Conservation (phyloP, 2,888 invertebrate genomes). For the Luperina testacea region DNA sequence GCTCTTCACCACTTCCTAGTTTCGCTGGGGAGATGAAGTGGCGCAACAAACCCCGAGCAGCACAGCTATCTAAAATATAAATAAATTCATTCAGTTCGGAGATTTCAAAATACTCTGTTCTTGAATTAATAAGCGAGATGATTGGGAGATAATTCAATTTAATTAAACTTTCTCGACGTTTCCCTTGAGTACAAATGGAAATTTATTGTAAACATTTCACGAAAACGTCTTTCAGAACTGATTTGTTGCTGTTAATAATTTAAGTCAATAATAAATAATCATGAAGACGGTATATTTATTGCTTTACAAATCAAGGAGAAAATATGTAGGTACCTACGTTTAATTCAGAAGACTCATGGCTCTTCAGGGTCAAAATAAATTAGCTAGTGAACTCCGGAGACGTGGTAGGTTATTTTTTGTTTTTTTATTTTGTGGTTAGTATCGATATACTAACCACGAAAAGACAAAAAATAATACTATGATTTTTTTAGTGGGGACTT, state of each 20-base stretch:
- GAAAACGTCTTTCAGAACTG: constrained; percentile 39
- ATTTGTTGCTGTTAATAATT: constrained; percentile 46
- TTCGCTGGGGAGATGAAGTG: no score
- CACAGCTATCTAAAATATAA: constrained; percentile 3
- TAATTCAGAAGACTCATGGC: not conserved
- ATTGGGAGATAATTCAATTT: constrained; percentile 58
- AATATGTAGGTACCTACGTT: not conserved
- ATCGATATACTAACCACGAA: no score
- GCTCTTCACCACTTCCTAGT: no score
- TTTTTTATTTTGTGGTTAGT: no score
- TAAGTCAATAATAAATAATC: constrained; percentile 33
- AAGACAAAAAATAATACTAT: not conserved
- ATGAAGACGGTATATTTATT: not conserved
- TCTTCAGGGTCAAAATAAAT: not conserved
- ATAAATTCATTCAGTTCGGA: constrained; percentile 22
- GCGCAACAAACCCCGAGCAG: no score
- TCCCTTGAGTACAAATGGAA: constrained; percentile 48
- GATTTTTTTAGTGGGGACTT: no score
- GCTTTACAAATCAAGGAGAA: not conserved
- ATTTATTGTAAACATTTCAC: constrained; percentile 48
- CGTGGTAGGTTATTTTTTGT: no score
- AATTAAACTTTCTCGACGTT: constrained; percentile 60
- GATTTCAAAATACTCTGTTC: constrained; percentile 42
- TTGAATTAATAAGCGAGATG: constrained; percentile 55
- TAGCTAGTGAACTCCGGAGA: not conserved